Evolutionary conservation across 2,888 invertebrate genomes (phyloP), one percentile per base, ranked within the genome.

Genomic region (Furcula furcula): DNA sequence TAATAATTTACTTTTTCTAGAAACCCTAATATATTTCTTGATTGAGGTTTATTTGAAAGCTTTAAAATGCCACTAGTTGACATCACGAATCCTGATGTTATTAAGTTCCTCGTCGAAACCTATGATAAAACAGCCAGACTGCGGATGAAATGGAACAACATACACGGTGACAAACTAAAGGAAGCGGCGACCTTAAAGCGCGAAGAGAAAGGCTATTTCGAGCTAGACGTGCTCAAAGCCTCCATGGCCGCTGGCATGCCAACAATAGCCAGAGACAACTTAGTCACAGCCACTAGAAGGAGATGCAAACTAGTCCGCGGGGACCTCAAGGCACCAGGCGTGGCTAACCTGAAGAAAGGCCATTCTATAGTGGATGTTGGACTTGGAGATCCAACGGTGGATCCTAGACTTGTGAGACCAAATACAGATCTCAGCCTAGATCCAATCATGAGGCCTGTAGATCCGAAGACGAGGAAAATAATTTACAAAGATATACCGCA

Each of bases 81-180:
- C 37, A 64, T 73, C 22, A 71, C 55, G 5, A 70, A 70, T 18
- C 74, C 76, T 0, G 65, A 58, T 14, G 21, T 65, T 0, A 73
- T 75, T 31, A 71, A 66, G 29, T 75, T 74, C 37, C 61, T 75
- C 7, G 26, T 63, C n/a, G 75, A 75, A 34, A 66, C 16, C 27
- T 73, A 74, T 48, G 73, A 75, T 2, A 76, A 68, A 38, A 68
- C 68, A 25, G 48, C 63, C 0, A 44, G 65, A 7, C 64, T 75
- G 21, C 66, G 73, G 2, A 55, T 73, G 61, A 65, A 58, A 65
- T 76, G 76, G 76, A 70, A 67, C 36, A 34, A 29, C 2, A 1
- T 49, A 7, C 37, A 72, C 30, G 44, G 36, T 14, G 55, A 64
- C 0, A 61, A 61, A 31, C 37, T 74, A 7, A 38, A 60, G 29